Percentiles rank a stretch among this genome's conserved stretches.
Evolutionary conservation across 2,888 invertebrate genomes (phyloP).

Genomic region (Exephanes ischioxanthus): DNA sequence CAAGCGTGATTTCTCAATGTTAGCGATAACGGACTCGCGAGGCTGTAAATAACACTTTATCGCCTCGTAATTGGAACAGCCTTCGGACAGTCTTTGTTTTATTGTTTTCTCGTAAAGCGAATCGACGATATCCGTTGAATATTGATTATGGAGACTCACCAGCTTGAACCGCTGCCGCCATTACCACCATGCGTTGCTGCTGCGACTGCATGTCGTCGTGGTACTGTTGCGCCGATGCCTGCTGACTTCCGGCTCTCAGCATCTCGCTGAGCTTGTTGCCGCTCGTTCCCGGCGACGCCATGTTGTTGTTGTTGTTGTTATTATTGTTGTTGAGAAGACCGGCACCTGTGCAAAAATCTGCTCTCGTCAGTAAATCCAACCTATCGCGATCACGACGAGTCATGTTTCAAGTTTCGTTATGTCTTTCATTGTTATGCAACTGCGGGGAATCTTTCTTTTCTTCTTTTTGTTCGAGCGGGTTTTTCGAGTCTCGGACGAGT

Average conservation of each 20-base stretch:
- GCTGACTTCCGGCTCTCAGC: slow-evolving; percentile 82
- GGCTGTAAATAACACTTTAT: slow-evolving; percentile 20
- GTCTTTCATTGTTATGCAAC: slow-evolving; percentile 13
- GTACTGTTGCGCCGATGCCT: slow-evolving; percentile 83
- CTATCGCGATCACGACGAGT: background rate
- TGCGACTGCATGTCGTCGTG: slow-evolving; percentile 89
- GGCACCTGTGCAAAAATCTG: slow-evolving; percentile 87
- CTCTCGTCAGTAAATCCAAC: slow-evolving; percentile 82
- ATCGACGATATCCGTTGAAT: background rate
- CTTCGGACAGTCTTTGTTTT: background rate
- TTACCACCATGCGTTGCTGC: slow-evolving; percentile 85
- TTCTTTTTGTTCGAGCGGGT: slow-evolving; percentile 54
- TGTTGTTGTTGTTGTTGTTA: slow-evolving; percentile 88
- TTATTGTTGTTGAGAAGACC: slow-evolving; percentile 90
- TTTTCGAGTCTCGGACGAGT: slow-evolving; percentile 53
- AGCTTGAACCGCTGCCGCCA: slow-evolving; percentile 83
- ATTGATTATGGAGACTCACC: slow-evolving; percentile 74
- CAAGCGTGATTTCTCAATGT: slow-evolving; percentile 5
- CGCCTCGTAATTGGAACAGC: slow-evolving; percentile 2
- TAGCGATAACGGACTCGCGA: slow-evolving; percentile 1
- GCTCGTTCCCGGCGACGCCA: slow-evolving; percentile 84
- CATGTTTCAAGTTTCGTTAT: slow-evolving; percentile 12
- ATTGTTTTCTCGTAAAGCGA: slow-evolving; percentile 1
- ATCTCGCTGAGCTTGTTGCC: slow-evolving; percentile 84
- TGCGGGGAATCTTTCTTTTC: background rate